These are phyloP conservation scores for Hyles vespertilio DNA, from an alignment of 1,140 invertebrate species.

Conservation along the genomic window DNA sequence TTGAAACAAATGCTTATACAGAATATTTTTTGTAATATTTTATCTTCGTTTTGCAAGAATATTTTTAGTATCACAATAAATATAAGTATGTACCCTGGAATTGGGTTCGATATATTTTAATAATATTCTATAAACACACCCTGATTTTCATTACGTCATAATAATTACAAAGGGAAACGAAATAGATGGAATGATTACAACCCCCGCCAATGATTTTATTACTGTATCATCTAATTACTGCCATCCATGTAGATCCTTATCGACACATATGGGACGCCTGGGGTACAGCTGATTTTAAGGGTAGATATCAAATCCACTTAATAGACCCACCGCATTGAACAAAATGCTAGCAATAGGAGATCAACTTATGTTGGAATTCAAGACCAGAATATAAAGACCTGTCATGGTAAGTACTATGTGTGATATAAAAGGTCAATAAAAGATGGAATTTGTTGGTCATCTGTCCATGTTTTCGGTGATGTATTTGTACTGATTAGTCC, in stretches of 20 bases:
- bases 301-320: slow-evolving; percentile 27
- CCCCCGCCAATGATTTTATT: slow-evolving; percentile 54
- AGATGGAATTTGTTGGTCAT: no score
- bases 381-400: no score
- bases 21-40: no score
- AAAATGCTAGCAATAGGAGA: slow-evolving; percentile 1
- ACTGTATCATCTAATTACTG: slow-evolving; percentile 58
- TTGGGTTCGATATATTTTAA: neutral
- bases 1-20: no score
- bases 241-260: slow-evolving; percentile 43
- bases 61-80: neutral
- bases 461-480: no score
- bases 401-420: no score
- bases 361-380: slow-evolving; percentile 21
- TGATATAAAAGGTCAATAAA: no score
- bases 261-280: slow-evolving; percentile 38
- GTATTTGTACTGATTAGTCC: no score
- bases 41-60: neutral
- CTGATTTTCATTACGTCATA: neutral
- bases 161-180: neutral
- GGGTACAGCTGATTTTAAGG: slow-evolving; percentile 26
- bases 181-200: slow-evolving; percentile 39
- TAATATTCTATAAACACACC: neutral
- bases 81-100: no score
- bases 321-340: slow-evolving; percentile 3